These are phyloP conservation scores for Lasioglossum zephyrum DNA, from an alignment of 2,888 invertebrate genomes.

Conservation along the genomic window DNA sequence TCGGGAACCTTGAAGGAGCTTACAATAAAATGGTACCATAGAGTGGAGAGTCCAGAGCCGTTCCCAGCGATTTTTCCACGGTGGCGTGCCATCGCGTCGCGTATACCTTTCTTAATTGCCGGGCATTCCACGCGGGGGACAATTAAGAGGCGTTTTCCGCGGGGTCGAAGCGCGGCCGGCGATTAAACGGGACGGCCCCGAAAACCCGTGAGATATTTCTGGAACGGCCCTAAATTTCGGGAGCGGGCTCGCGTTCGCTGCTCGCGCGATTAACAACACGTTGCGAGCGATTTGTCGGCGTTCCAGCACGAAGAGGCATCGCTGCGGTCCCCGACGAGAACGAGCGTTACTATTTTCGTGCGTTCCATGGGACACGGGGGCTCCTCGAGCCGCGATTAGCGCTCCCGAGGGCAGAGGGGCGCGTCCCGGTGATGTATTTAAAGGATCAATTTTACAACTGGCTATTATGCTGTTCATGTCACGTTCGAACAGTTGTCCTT, in stretches of 20 bases:
- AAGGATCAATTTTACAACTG: slow-evolving; percentile 57
- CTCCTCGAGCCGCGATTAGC: slow-evolving; percentile 49
- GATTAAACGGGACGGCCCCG: slow-evolving; percentile 42
- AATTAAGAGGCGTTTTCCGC: slow-evolving; percentile 54
- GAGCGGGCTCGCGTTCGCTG: slow-evolving; percentile 30
- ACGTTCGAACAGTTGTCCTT: slow-evolving; percentile 33
- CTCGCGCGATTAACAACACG: slow-evolving; percentile 70
- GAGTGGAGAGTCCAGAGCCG: background rate
- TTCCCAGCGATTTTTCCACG: background rate
- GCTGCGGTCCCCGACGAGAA: slow-evolving; percentile 47
- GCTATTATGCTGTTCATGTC: slow-evolving; percentile 49
- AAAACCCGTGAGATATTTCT: slow-evolving; percentile 60
- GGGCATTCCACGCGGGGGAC: slow-evolving; percentile 52
- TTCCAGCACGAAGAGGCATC: slow-evolving; percentile 61
- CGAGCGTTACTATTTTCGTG: slow-evolving; percentile 65
- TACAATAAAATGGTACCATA: background rate
- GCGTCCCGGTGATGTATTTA: slow-evolving; percentile 35
- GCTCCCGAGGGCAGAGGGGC: slow-evolving; percentile 28
- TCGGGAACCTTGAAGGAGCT: background rate
- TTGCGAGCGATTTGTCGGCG: slow-evolving; percentile 71
- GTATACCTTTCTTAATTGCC: slow-evolving; percentile 58
- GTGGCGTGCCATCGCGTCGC: background rate
- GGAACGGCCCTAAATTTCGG: slow-evolving; percentile 63
- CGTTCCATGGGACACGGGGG: slow-evolving; percentile 49
- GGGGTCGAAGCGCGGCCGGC: slow-evolving; percentile 5